Base-by-base conservation (phyloP, 2,113 vertebrate species). In the Microcebus murinus region DNA sequence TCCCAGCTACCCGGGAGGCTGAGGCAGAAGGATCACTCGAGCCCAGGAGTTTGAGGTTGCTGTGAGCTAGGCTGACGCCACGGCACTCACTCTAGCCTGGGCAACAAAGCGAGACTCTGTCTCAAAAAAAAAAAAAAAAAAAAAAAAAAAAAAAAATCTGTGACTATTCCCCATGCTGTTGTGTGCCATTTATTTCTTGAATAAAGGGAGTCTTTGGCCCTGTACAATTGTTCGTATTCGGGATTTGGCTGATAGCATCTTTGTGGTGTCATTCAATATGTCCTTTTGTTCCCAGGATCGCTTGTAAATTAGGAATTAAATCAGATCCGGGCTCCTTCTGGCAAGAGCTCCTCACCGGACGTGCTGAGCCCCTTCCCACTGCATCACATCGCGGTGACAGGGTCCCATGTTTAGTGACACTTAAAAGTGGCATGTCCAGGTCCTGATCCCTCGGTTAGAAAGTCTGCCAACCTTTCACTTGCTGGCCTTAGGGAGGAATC, bases 241-340 rank as follows among this genome's bases (percentile, higher is more conserved):
- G 7, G 31, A 34, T 70, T 87, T 86, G 88, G 36, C 91, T 18
- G 59, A 18, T 2, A 13, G 23, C 9, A 48, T 63, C 76, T 90
- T 73, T 55, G 10, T 15, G 39, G 39, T 31, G 11, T 1, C 29
- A 4, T 34, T 96, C 20, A 48, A 50, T 39, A 52, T 63, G 34
- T 34, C 81, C 25, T 96, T 95, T n/a, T 25, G 8, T n/a, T 82
- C 55, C 61, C 76, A 87, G 81, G 61, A 67, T 61, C 27, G 18
- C 39, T 68, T 61, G 23, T 50, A 52, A 94, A 63, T 36, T 94
- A 84, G 67, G 81, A 71, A 36, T 80, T 50, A 52, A 34, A 48
- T 39, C 45, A 80, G 67, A 71, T 82, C 63, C 0, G 0, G 61
- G 68, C 52, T 92, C 55, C 57, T 91, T 85, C 36, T 52, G 23